These are phyloP conservation scores for Sardinella longiceps DNA, from an alignment of 2,797 vertebrate genomes.

Conservation along the genomic window DNA sequence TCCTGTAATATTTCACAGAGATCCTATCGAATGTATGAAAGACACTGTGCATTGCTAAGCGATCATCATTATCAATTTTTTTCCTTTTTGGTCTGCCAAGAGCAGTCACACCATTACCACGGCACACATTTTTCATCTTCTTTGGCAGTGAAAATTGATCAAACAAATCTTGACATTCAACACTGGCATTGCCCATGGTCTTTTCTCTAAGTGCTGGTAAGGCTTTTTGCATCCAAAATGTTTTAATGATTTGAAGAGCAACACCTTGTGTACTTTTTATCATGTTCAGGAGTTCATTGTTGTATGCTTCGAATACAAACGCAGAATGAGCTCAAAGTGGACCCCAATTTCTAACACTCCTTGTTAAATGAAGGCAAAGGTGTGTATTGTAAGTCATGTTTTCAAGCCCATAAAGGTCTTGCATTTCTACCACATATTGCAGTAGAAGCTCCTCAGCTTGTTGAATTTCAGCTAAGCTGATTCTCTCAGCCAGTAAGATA, in stretches of 20 bases:
- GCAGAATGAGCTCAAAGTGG: slow-evolving; percentile 36
- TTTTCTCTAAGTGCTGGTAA: neutral
- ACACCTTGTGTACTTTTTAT: slow-evolving; percentile 25
- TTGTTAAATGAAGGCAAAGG: slow-evolving; percentile 35
- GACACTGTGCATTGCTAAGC: neutral
- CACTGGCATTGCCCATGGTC: neutral
- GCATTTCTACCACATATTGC: slow-evolving; percentile 34
- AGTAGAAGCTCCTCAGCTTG: slow-evolving; percentile 21
- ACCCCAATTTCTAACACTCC: slow-evolving; percentile 35
- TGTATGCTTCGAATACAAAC: slow-evolving; percentile 35
- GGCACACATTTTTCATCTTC: neutral
- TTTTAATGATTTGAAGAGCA: slow-evolving; percentile 23
- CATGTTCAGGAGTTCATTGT: slow-evolving; percentile 24
- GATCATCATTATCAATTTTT: neutral
- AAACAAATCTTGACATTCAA: neutral
- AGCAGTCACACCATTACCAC: neutral
- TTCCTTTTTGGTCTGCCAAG: neutral
- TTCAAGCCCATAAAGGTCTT: slow-evolving; percentile 22
- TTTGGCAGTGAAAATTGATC: neutral
- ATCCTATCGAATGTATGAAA: neutral
- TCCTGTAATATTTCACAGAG: slow-evolving; percentile 1
- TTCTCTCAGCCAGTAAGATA: slow-evolving; percentile 6
- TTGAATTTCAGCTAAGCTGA: slow-evolving; percentile 4
- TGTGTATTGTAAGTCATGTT: slow-evolving; percentile 37
- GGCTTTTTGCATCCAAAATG: slow-evolving; percentile 18